Conservation (phyloP, 2,113 vertebrate species). For the Limnothrissa miodon region DNA sequence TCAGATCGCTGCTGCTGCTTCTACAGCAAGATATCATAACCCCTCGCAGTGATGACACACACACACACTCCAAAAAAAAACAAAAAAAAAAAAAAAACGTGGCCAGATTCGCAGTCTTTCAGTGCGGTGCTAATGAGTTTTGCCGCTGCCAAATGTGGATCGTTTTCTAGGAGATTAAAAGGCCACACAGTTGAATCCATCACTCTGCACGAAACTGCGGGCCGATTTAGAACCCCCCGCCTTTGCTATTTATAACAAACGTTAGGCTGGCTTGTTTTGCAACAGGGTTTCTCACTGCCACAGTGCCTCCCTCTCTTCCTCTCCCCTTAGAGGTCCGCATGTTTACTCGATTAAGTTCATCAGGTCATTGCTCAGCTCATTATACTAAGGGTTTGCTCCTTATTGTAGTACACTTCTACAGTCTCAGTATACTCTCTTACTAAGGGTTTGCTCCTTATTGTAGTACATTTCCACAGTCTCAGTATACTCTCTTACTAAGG, state of each 20-base stretch:
- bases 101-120: neutral
- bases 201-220: neutral
- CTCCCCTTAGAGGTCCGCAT: neutral
- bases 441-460: too few species aligned
- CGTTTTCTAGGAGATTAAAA: slow-evolving; percentile 2
- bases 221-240: neutral
- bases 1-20: neutral
- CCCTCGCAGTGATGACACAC: neutral
- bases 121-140: neutral
- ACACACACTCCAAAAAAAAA: too few species aligned
- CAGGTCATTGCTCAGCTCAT: neutral
- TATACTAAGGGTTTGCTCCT: too few species aligned
- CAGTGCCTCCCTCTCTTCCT: neutral
- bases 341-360: neutral
- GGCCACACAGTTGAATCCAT: slow-evolving; percentile 6
- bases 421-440: too few species aligned
- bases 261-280: neutral
- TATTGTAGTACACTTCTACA: too few species aligned
- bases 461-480: too few species aligned
- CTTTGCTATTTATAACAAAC: neutral
- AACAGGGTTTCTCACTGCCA: neutral
- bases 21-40: neutral
- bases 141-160: neutral
- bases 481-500: too few species aligned
- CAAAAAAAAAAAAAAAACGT: neutral